Percentiles rank a stretch among this genome's conserved stretches.
Conservation (phyloP, 2,888 invertebrate species). For the Meteorus colon region DNA sequence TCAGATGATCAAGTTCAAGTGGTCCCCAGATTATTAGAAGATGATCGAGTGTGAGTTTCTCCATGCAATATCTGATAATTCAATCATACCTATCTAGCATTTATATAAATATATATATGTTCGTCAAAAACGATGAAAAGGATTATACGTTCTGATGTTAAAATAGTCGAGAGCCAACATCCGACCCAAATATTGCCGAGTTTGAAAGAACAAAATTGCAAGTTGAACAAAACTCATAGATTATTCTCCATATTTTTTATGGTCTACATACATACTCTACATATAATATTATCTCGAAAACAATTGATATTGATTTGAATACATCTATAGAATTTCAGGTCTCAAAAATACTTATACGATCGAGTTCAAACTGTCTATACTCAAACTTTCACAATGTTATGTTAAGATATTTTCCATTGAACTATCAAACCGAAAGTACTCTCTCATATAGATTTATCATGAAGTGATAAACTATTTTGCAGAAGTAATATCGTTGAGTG, state of each 20-base stretch:
- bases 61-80: neutral
- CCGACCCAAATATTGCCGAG: neutral
- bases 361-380: neutral
- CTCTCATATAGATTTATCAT: neutral
- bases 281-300: neutral
- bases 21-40: neutral
- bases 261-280: neutral
- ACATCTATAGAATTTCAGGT: neutral
- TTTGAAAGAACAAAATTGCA: neutral
- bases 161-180: neutral
- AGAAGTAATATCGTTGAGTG: neutral
- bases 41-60: conserved; percentile 16
- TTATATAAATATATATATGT: neutral
- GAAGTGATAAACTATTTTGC: neutral
- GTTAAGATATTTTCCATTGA: neutral
- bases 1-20: neutral
- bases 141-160: neutral
- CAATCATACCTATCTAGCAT: neutral
- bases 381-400: conserved; percentile 2
- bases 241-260: neutral
- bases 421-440: neutral
- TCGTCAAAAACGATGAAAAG: neutral
- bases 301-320: neutral
- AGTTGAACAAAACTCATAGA: neutral
- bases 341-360: neutral